Conservation (phyloP, 1,140 invertebrate species). For the Penaeus chinensis region DNA sequence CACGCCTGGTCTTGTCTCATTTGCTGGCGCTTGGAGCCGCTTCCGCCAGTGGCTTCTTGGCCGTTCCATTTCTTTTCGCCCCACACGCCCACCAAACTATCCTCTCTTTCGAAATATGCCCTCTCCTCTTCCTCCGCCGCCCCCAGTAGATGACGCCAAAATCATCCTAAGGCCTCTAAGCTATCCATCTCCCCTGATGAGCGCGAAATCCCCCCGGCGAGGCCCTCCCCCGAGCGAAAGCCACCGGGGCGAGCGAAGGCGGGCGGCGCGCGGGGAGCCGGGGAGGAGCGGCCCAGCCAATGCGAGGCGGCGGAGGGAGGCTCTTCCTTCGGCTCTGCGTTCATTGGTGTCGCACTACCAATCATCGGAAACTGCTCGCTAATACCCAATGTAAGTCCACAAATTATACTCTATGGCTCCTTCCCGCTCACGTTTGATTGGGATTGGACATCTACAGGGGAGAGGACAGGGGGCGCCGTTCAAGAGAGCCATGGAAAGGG, state of each 20-base stretch:
- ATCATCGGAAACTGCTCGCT: slow-evolving; percentile 65
- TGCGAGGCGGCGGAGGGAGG: slow-evolving; percentile 56
- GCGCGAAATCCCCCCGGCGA: not conserved
- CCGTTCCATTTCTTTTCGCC: slow-evolving; percentile 17
- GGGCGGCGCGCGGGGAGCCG: not conserved
- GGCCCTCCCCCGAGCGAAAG: not conserved
- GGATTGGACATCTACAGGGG: slow-evolving; percentile 25
- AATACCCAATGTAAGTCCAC: slow-evolving; percentile 84
- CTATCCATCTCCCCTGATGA: not conserved
- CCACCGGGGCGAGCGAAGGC: not conserved
- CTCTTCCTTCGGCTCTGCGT: slow-evolving; percentile 64
- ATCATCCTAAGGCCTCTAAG: not conserved
- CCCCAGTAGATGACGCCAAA: not conserved
- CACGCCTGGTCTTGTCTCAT: slow-evolving; percentile 63
- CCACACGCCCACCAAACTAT: not conserved
- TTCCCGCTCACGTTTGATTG: slow-evolving; percentile 65
- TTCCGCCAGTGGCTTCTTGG: not conserved
- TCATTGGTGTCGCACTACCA: slow-evolving; percentile 68
- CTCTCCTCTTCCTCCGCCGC: too few relatives aligned
- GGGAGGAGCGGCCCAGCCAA: slow-evolving; percentile 52
- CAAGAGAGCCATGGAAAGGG: not conserved
- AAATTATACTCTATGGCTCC: slow-evolving; percentile 75
- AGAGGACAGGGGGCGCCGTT: not conserved
- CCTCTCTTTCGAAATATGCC: not conserved
- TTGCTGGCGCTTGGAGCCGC: slow-evolving; percentile 46